Evolutionary conservation across 1,140 invertebrate species (phyloP), one percentile per base, ranked within the genome.

Genomic region (Neuroterus valhalla): DNA sequence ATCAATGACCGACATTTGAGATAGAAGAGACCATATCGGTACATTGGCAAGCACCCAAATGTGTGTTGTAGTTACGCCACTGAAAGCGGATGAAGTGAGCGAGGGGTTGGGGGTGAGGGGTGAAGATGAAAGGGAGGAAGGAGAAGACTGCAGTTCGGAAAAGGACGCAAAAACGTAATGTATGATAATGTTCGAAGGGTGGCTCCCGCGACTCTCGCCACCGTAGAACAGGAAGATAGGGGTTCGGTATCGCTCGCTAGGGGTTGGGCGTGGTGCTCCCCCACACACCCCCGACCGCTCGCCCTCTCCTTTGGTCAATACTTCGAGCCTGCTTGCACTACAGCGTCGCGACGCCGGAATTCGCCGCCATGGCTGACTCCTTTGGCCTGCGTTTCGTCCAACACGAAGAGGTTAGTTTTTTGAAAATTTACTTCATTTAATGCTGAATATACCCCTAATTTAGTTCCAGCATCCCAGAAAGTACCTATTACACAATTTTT

Each of bases 231-330:
- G 55, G 70, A 78, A 80, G 82, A 80, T 74, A 77, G 80, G 81
- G 79, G 81, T 79, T 82, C 78, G 82, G 77, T 77, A 84, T 85
- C 82, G 81, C 70, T 79, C 81, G 78, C 75, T 68, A 80, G 81
- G 87, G 87, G 87, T 89, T 89, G 89, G 89, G 89, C 89, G 89
- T 89, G 89, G 89, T 90, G 82, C 82, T 72, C 72, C 75, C 81
- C 74, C 75, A 72, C 80, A 74, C 78, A 72, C 78, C 78, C 48
- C 71, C 68, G 70, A 38, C 79, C 75, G 79, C 75, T 72, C 66
- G 55, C 74, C 79, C 79, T 80, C 77, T 73, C 74, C 66, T 81
- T 81, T 88, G 88, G 89, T 90, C 89, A 89, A 90, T 90, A 90
- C 85, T 88, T 85, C 76, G 85, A 84, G 82, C 78, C 82, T 82